Conservation (phyloP, 2,113 vertebrate genomes). For the Xenotilapia caudafasciata region DNA sequence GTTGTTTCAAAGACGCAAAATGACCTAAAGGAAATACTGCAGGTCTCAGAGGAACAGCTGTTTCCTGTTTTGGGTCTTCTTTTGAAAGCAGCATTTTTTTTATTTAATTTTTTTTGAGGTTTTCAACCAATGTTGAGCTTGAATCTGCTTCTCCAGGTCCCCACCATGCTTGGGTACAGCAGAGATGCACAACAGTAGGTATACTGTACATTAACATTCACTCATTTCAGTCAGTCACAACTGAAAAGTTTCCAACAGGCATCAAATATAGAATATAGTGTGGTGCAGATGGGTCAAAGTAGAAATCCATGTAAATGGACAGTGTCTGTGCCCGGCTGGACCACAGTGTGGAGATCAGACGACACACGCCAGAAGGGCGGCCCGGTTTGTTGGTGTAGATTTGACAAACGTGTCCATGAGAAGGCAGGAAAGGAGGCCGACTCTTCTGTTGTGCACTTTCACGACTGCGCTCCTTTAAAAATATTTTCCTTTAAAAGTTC, state of each 20-base stretch:
- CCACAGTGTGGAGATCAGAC: slow-evolving; percentile 22
- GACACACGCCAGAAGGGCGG: not conserved
- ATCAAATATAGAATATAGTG: slow-evolving; percentile 21
- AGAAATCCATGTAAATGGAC: slow-evolving; percentile 23
- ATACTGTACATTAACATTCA: slow-evolving; percentile 53
- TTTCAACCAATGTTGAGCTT: slow-evolving; percentile 28
- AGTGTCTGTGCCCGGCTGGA: slow-evolving; percentile 37
- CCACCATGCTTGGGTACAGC: slow-evolving; percentile 52
- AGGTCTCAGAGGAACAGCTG: slow-evolving; percentile 3
- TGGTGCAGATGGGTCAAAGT: not conserved
- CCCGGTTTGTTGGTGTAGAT: not conserved
- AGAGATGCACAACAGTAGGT: slow-evolving; percentile 34
- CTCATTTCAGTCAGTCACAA: slow-evolving; percentile 42
- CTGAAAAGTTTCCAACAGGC: slow-evolving; percentile 15
- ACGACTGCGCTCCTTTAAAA: not conserved
- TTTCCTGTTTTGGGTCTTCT: not conserved
- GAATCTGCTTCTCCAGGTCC: not conserved
- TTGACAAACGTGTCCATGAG: slow-evolving; percentile 1
- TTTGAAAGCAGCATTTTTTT: not conserved
- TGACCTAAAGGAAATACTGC: not conserved
- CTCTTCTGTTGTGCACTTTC: slow-evolving; percentile 13
- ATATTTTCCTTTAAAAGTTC: not conserved
- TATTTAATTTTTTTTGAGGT: not conserved
- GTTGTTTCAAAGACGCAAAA: slow-evolving; percentile 17
- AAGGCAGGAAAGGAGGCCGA: slow-evolving; percentile 8